A percentile compares a stretch with the other conserved stretches of the same genome.
Evolutionary conservation across 2,113 vertebrate species (phyloP).

Genomic region (Macroglossus sobrinus): DNA sequence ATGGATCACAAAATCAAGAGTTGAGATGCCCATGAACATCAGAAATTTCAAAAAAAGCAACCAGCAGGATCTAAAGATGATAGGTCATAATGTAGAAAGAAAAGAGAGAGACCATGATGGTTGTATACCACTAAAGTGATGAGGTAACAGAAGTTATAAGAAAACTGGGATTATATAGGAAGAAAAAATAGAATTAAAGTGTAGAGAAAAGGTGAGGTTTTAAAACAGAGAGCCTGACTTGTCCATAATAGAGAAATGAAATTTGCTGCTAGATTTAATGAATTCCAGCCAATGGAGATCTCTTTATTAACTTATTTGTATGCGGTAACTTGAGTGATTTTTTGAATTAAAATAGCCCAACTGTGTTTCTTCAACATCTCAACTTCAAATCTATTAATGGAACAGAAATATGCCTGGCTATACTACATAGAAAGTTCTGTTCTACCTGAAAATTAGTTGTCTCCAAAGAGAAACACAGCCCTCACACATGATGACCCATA

Average conservation of each 20-base stretch:
- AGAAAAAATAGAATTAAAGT: background rate
- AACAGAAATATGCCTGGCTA: background rate
- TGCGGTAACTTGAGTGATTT: background rate
- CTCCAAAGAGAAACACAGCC: background rate
- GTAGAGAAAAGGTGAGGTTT: background rate
- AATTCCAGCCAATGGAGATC: background rate
- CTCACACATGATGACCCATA: background rate
- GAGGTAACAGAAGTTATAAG: background rate
- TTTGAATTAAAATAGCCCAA: background rate
- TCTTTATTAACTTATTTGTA: background rate
- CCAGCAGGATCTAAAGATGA: background rate
- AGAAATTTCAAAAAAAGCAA: background rate
- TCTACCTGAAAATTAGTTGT: background rate
- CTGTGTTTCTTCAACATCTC: background rate
- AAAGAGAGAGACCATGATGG: background rate
- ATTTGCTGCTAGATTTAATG: background rate
- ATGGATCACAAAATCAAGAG: background rate
- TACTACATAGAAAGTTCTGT: background rate
- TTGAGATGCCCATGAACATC: background rate
- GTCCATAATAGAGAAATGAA: background rate
- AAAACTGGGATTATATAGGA: background rate
- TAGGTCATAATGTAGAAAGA: background rate
- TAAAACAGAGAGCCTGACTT: background rate
- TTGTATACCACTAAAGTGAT: background rate
- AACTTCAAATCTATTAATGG: background rate